Evolutionary conservation across 2,797 vertebrate species (phyloP), one percentile per base, ranked within the genome.

Genomic region (Potorous gilbertii): DNA sequence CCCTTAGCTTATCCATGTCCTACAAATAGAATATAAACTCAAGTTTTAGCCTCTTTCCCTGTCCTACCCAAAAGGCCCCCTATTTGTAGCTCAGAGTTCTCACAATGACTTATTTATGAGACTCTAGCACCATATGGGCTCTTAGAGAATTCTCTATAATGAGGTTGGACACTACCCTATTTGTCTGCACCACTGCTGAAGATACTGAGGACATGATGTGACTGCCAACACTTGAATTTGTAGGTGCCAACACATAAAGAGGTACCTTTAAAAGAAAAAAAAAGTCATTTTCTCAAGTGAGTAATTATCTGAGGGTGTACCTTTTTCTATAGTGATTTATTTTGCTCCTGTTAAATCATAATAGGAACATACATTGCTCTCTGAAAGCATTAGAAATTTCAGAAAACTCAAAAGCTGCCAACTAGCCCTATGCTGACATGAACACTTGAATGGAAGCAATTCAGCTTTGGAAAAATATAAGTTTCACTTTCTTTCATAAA

Each of bases 31-130:
- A 27, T 0, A 90, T n/a, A 50, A 46, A 3, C 21, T 81, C 6
- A 18, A 40, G 2, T 81, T 81, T 81, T 81, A 81, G 8, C 24
- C 31, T 55, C 96, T 81, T 94, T 96, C 54, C 4, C 9, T 18
- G 59, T 93, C 28, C 28, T 81, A 91, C 92, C 91, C 81, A 74
- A 97, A 96, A 95, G 94, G 94, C 66, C 55, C 34, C 55, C 54
- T 93, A 55, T 81, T 66, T 91, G 94, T 74, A 91, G 94, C 94
- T 90, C 94, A 0, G 92, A 94, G 93, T 87, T 94, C 96, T 97
- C 93, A 90, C 81, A 8, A 90, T 96, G 97, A 98, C 97, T 97
- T 97, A 97, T 96, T 96, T 97, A 96, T 96, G 95, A 98, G 97
- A 96, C 92, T 93, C 91, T 87, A 97, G 95, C 95, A 95, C 93